These are phyloP conservation scores for Kradibia gibbosae DNA, from an alignment of 1,140 invertebrate genomes.

Conservation along the genomic window DNA sequence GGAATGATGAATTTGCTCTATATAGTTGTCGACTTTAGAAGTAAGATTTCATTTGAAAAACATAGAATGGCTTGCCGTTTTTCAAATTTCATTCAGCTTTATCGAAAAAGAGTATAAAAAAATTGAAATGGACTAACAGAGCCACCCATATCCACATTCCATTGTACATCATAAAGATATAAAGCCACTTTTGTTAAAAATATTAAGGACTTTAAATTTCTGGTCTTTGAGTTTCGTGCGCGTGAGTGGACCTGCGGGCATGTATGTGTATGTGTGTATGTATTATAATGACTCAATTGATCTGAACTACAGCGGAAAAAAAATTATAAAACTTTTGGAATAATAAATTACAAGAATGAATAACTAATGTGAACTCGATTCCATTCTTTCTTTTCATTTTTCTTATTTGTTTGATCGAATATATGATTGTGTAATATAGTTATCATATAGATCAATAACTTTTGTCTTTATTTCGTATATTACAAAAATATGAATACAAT, in stretches of 20 bases:
- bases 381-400: too few relatives aligned
- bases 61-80: not conserved
- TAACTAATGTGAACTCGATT: too few relatives aligned
- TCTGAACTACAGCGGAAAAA: not conserved
- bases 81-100: not conserved
- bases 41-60: not conserved
- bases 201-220: not conserved
- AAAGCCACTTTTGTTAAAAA: conserved; percentile 9
- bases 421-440: too few relatives aligned
- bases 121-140: not conserved
- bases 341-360: too few relatives aligned
- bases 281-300: not conserved
- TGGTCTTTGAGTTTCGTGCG: not conserved
- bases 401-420: too few relatives aligned
- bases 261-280: too few relatives aligned
- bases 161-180: not conserved
- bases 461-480: too few relatives aligned
- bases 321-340: too few relatives aligned
- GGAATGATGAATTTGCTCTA: not conserved
- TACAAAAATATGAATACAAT: too few relatives aligned
- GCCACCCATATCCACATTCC: not conserved
- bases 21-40: not conserved
- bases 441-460: too few relatives aligned
- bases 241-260: too few relatives aligned
- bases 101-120: not conserved